A percentile compares a stretch with the other conserved stretches of the same genome.
Conservation (phyloP, 2,113 vertebrate species). For the Ovis aries region DNA sequence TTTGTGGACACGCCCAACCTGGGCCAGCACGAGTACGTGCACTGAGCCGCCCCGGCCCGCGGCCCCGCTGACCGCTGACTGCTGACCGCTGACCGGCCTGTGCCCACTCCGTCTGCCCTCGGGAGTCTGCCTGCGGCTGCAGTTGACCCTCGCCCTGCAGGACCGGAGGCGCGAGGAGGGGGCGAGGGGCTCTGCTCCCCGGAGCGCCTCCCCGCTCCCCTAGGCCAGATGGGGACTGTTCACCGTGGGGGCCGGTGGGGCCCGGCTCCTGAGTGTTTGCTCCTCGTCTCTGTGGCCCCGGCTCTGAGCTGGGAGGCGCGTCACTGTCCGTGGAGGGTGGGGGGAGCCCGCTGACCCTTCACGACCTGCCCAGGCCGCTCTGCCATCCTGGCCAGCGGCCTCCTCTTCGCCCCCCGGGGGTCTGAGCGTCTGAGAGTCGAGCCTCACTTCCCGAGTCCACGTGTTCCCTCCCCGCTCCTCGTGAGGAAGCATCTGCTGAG, state of each 20-base stretch:
- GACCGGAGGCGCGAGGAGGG: not conserved
- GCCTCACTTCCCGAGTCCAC: not conserved
- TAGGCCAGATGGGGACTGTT: not conserved
- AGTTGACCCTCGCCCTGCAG: not conserved
- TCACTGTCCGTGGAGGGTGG: not conserved
- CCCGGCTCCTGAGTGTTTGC: accelerated
- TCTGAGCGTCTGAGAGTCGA: not conserved
- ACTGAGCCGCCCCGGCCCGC: slow-evolving; percentile 47
- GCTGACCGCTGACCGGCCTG: accelerated
- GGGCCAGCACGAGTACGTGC: slow-evolving; percentile 85
- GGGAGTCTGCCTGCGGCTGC: not conserved
- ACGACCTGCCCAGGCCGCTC: not conserved
- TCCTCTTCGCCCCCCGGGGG: not conserved
- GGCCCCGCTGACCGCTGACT: accelerated
- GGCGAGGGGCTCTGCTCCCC: not conserved
- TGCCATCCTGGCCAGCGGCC: not conserved
- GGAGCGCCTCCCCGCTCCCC: not conserved
- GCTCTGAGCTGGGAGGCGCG: not conserved
- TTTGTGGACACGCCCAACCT: slow-evolving; percentile 86
- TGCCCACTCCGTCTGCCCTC: not conserved
- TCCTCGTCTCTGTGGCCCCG: not conserved
- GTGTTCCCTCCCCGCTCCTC: not conserved
- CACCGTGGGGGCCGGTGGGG: accelerated
- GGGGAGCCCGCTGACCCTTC: not conserved
- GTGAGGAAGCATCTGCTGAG: not conserved